These are phyloP conservation scores for Polymixis flavicincta DNA, from an alignment of 2,888 invertebrate species.

Conservation along the genomic window DNA sequence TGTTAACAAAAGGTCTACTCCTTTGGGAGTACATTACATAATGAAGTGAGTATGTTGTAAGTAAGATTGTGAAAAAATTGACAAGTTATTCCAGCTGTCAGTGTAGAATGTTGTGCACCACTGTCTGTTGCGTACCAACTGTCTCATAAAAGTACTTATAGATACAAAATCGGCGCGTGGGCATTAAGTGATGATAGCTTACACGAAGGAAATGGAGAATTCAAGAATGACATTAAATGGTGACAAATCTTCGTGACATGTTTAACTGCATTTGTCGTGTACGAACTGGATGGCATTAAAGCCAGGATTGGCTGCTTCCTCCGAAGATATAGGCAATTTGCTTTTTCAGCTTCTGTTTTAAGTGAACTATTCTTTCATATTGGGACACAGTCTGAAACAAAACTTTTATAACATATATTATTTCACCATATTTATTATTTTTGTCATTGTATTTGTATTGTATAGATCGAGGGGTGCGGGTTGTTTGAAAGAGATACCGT, in stretches of 20 bases:
- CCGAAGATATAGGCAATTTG: constrained; percentile 38
- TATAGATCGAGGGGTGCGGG: too few relatives aligned
- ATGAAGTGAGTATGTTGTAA: constrained; percentile 33
- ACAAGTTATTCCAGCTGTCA: constrained; percentile 47
- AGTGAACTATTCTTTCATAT: constrained; percentile 26
- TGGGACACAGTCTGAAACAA: constrained; percentile 13
- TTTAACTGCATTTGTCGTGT: constrained; percentile 52
- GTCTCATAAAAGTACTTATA: constrained; percentile 26
- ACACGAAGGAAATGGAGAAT: constrained; percentile 54
- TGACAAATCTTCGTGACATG: constrained; percentile 48
- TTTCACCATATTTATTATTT: too few relatives aligned
- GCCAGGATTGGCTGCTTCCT: constrained; percentile 56
- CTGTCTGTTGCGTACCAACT: constrained; percentile 4
- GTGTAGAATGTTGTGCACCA: constrained; percentile 44
- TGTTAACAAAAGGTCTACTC: constrained; percentile 50
- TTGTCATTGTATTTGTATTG: too few relatives aligned
- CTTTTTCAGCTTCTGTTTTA: constrained; percentile 32
- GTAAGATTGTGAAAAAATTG: constrained; percentile 36
- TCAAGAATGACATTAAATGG: constrained; percentile 50
- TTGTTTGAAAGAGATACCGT: too few relatives aligned
- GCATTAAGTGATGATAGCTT: constrained; percentile 59
- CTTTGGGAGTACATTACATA: constrained; percentile 41
- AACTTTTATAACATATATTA: too few relatives aligned
- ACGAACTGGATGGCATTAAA: constrained; percentile 43
- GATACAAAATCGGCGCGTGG: constrained; percentile 52